Evolutionary conservation across 1,140 invertebrate species (phyloP).

Genomic region (Drosophila auraria): DNA sequence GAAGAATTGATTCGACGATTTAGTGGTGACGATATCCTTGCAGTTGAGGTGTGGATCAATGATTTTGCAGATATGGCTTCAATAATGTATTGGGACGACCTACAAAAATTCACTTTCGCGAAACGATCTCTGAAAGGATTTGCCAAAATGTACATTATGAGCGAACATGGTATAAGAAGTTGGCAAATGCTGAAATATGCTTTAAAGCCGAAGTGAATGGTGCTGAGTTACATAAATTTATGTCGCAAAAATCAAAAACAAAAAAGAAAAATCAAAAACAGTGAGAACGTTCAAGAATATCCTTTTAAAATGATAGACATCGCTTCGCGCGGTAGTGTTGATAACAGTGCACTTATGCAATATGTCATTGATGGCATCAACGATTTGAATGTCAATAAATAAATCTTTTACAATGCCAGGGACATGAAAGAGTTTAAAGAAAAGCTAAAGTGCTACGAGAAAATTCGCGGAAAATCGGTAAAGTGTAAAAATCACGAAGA

Average conservation of each 20-base stretch:
- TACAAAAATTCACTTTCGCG: conserved; percentile 14
- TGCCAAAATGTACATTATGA: too few relatives aligned
- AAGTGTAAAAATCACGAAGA: too few relatives aligned
- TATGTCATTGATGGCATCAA: too few relatives aligned
- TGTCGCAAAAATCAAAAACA: background rate
- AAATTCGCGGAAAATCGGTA: too few relatives aligned
- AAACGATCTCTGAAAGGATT: background rate
- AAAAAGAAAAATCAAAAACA: background rate
- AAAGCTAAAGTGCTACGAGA: too few relatives aligned
- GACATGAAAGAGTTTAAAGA: background rate
- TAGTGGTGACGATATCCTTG: background rate
- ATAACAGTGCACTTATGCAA: too few relatives aligned
- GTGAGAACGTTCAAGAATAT: background rate
- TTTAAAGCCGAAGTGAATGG: background rate
- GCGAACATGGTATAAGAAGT: too few relatives aligned
- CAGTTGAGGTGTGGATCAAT: conserved; percentile 9
- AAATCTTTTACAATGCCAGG: too few relatives aligned
- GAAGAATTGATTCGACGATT: too few relatives aligned
- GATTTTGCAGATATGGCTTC: conserved; percentile 23
- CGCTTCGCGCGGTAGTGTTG: too few relatives aligned
- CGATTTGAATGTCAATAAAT: too few relatives aligned
- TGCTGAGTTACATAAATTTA: background rate
- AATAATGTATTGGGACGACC: conserved; percentile 30
- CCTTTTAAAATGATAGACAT: background rate
- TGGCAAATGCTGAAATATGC: background rate